Conservation (phyloP, 2,888 invertebrate species). For the Agrochola lota region DNA sequence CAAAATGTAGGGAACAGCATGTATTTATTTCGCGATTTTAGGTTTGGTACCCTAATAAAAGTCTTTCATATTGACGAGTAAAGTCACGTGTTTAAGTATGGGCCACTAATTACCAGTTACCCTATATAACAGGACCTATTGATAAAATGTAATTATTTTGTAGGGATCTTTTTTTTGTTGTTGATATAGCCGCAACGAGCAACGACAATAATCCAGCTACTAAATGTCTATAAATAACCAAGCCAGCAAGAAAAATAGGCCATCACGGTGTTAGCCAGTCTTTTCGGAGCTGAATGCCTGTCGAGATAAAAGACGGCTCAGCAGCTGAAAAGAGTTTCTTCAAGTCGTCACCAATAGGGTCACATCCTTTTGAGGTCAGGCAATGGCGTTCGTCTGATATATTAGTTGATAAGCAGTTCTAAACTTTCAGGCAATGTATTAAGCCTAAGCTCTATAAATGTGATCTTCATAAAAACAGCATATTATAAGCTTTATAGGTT, state of each 20-base stretch:
- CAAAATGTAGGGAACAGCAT: too few relatives aligned
- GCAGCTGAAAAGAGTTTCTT: slow-evolving; percentile 32
- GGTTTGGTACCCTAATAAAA: too few relatives aligned
- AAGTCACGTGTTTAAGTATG: too few relatives aligned
- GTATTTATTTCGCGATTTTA: too few relatives aligned
- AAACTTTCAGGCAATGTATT: neutral
- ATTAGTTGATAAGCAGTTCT: slow-evolving; percentile 9
- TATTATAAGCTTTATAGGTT: neutral
- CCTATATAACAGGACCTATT: too few relatives aligned
- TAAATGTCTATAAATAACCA: neutral
- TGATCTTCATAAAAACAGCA: too few relatives aligned
- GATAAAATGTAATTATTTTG: too few relatives aligned
- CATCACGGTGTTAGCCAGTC: slow-evolving; percentile 19
- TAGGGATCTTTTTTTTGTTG: too few relatives aligned
- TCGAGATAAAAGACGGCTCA: slow-evolving; percentile 37
- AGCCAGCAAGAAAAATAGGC: slow-evolving; percentile 17
- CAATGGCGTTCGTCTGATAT: slow-evolving; percentile 5
- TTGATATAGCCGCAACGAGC: neutral
- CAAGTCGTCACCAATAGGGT: slow-evolving; percentile 14
- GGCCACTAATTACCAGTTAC: too few relatives aligned
- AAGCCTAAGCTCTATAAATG: neutral
- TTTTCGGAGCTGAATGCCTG: slow-evolving; percentile 24
- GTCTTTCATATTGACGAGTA: too few relatives aligned
- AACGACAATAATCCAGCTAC: neutral
- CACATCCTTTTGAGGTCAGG: slow-evolving; percentile 28